Evolutionary conservation across 2,113 vertebrate species (phyloP).

Genomic region (Rhinoderma darwinii): DNA sequence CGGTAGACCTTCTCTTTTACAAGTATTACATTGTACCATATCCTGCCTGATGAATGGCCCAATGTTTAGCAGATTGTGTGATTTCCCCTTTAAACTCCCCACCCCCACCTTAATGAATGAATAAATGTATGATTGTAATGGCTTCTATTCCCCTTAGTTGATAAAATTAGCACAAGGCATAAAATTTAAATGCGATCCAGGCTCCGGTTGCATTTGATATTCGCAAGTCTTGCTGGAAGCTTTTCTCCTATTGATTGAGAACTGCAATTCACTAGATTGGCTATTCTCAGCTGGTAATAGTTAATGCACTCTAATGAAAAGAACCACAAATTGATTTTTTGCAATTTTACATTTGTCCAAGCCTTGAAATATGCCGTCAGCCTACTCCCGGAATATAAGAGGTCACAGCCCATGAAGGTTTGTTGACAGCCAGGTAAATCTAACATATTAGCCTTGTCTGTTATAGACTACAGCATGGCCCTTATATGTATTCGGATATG

Average conservation of each 20-base stretch:
- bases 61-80: not conserved
- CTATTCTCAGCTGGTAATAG: conserved; percentile 2
- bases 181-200: not conserved
- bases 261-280: conserved; percentile 2
- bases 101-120: not conserved
- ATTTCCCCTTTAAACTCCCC: not conserved
- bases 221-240: not conserved
- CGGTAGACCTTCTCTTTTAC: not conserved
- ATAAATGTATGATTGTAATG: too few relatives aligned
- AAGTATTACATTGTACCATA: not conserved
- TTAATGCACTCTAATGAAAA: not conserved
- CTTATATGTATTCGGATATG: not conserved
- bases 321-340: conserved; percentile 4
- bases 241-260: not conserved
- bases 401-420: not conserved
- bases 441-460: too few relatives aligned
- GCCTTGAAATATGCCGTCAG: not conserved
- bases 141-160: not conserved
- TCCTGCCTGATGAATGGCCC: not conserved
- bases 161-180: not conserved
- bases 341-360: not conserved
- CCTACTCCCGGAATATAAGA: not conserved
- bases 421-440: not conserved
- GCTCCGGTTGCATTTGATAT: not conserved
- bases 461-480: not conserved